These are phyloP conservation scores for Serranochromis macrocephalus DNA, from an alignment of 2,113 vertebrate genomes.

Conservation along the genomic window DNA sequence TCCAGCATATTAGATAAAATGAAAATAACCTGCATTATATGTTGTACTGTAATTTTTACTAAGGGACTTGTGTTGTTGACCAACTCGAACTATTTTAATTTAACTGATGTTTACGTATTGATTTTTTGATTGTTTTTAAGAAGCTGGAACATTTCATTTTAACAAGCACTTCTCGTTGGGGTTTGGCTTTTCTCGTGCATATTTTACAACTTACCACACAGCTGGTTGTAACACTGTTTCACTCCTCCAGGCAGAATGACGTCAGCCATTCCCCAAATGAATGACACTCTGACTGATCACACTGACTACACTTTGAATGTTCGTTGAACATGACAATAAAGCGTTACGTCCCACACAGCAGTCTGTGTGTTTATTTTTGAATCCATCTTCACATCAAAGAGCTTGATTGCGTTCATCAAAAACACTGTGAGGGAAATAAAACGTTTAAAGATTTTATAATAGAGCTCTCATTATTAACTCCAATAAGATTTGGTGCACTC, in stretches of 20 bases:
- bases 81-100: background rate
- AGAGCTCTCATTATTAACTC: background rate
- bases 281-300: background rate
- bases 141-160: background rate
- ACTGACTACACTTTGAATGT: background rate
- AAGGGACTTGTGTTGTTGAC: background rate
- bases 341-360: background rate
- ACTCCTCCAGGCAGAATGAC: background rate
- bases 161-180: background rate
- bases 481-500: background rate
- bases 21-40: background rate
- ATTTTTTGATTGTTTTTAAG: background rate
- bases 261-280: background rate
- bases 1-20: background rate
- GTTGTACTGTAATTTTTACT: background rate
- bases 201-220: background rate
- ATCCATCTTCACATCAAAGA: background rate
- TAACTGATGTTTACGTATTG: background rate
- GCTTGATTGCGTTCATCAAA: background rate
- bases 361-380: background rate
- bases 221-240: background rate
- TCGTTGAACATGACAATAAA: constrained; percentile 35
- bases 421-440: background rate
- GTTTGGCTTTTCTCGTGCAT: background rate
- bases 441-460: background rate